These are phyloP conservation scores for Uromys caudimaculatus DNA, from an alignment of 2,797 vertebrate species.

Conservation along the genomic window DNA sequence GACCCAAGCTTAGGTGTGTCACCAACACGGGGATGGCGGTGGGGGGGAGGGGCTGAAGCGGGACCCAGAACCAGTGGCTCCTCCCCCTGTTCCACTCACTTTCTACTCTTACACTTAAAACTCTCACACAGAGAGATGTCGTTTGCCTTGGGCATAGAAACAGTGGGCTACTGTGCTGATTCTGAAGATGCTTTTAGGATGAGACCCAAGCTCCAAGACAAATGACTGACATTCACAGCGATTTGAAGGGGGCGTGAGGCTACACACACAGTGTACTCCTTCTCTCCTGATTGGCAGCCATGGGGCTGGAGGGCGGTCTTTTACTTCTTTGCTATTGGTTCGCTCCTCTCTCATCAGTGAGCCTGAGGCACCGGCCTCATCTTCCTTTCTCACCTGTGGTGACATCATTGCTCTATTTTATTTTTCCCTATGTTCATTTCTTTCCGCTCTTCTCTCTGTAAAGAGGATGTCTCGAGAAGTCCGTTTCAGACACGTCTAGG, in stretches of 20 bases:
- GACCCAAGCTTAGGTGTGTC: background rate
- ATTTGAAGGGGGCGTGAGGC: background rate
- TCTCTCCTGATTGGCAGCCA: background rate
- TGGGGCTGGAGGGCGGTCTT: background rate
- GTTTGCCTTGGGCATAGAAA: conserved; percentile 1
- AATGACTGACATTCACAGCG: background rate
- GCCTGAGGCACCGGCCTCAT: background rate
- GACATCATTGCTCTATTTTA: background rate
- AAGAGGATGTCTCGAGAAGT: background rate
- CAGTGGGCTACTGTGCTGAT: background rate
- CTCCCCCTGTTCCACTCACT: background rate
- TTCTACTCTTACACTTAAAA: background rate
- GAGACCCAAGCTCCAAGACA: background rate
- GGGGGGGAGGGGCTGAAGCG: background rate
- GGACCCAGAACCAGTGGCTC: background rate
- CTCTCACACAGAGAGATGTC: background rate
- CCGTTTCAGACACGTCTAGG: background rate
- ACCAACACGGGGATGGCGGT: background rate
- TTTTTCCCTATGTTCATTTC: background rate
- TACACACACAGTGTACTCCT: accelerated
- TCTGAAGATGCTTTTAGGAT: background rate
- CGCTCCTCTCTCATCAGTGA: background rate
- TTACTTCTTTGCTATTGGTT: background rate
- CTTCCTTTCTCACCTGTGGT: background rate
- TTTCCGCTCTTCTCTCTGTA: conserved; percentile 30